These are phyloP conservation scores for Autographa pulchrina DNA, from an alignment of 2,888 invertebrate genomes.

Conservation along the genomic window DNA sequence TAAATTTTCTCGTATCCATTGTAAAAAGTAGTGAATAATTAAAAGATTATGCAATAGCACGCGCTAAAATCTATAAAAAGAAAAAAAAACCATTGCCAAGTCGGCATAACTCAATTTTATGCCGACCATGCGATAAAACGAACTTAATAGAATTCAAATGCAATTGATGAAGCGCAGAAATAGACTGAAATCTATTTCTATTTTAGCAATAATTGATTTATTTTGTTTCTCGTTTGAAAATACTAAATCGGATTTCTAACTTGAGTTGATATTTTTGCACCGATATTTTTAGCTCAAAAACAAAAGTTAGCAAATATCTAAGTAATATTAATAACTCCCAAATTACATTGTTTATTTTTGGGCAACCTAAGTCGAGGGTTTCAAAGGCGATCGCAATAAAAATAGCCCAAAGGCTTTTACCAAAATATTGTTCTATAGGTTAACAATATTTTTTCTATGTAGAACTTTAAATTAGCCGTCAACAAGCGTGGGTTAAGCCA, in stretches of 20 bases:
- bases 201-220: no score
- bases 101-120: no score
- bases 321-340: neutral
- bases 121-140: neutral
- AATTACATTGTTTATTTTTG: slow-evolving; percentile 22
- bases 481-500: slow-evolving; percentile 4
- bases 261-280: neutral
- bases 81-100: no score
- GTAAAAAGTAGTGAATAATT: no score
- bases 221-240: no score
- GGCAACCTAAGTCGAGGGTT: slow-evolving; percentile 17
- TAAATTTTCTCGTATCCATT: no score
- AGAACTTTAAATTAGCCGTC: neutral
- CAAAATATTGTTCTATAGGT: neutral
- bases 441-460: neutral
- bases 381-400: slow-evolving; percentile 22
- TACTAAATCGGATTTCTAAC: neutral
- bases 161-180: neutral
- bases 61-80: no score
- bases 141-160: neutral
- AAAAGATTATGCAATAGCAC: no score
- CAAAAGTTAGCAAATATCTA: neutral
- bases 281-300: neutral
- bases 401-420: slow-evolving; percentile 15
- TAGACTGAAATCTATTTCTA: neutral